Percentiles rank a stretch among this genome's conserved stretches.
Evolutionary conservation across 2,113 vertebrate genomes (phyloP).

Genomic region (Ornithorhynchus anatinus): DNA sequence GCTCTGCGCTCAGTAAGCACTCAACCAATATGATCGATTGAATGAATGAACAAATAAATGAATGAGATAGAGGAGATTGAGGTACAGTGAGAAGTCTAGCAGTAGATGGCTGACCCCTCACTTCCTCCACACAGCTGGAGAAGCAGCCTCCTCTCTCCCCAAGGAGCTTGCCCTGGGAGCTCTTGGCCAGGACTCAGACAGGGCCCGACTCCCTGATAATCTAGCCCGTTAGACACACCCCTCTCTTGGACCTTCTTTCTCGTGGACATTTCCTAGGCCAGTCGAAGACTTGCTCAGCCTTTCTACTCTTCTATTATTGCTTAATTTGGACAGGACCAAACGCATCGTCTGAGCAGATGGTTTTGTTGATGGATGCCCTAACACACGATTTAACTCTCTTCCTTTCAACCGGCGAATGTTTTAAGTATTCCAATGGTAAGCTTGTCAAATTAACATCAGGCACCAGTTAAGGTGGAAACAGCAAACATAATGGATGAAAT

Average conservation of each 20-base stretch:
- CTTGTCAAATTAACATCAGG: constrained; percentile 57
- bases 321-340: constrained; percentile 45
- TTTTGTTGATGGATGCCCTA: constrained; percentile 57
- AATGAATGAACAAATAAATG: too few species aligned
- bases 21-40: too few species aligned
- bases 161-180: too few species aligned
- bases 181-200: too few species aligned
- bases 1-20: too few species aligned
- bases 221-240: too few species aligned
- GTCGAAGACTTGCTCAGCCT: constrained; percentile 45
- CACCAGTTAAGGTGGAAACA: constrained; percentile 48
- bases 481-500: constrained; percentile 34
- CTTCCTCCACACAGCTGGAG: too few species aligned
- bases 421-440: constrained; percentile 53
- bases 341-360: constrained; percentile 55
- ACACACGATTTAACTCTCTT: constrained; percentile 55
- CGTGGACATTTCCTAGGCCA: constrained; percentile 57
- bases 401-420: constrained; percentile 53
- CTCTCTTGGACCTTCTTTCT: constrained; percentile 52
- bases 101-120: too few species aligned
- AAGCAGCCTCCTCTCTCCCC: too few species aligned
- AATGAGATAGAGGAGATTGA: too few species aligned
- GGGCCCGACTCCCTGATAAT: too few species aligned
- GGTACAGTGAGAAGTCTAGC: too few species aligned
- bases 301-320: constrained; percentile 28